Conservation (phyloP, 2,888 invertebrate species). For the Trypoxylon attenuatum region DNA sequence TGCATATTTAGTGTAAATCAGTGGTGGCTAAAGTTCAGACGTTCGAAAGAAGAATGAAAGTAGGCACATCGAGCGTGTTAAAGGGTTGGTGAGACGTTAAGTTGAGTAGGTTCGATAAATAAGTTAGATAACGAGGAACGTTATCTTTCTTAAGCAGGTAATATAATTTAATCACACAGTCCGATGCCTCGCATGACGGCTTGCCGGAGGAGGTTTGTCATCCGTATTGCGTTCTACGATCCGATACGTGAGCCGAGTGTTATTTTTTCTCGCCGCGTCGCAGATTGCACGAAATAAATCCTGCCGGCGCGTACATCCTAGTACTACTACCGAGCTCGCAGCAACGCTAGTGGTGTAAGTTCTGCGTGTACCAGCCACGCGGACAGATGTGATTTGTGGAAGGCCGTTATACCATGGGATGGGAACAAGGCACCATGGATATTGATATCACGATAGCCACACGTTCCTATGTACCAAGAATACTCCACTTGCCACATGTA, state of each 20-base stretch:
- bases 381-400: slow-evolving; percentile 48
- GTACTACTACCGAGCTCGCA: no score
- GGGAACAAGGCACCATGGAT: slow-evolving; percentile 38
- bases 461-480: no score
- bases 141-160: slow-evolving; percentile 54
- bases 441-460: slow-evolving; percentile 41
- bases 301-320: slow-evolving; percentile 29
- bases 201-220: slow-evolving; percentile 46
- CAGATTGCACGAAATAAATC: slow-evolving; percentile 55
- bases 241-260: slow-evolving; percentile 18
- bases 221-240: slow-evolving; percentile 14
- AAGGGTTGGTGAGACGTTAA: slow-evolving; percentile 11
- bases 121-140: slow-evolving; percentile 46
- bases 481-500: no score
- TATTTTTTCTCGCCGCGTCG: slow-evolving; percentile 26
- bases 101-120: slow-evolving; percentile 37
- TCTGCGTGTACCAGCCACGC: slow-evolving; percentile 22
- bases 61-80: slow-evolving; percentile 12
- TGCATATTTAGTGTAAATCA: slow-evolving; percentile 43
- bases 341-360: slow-evolving; percentile 34
- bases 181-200: slow-evolving; percentile 48
- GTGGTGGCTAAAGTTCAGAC: slow-evolving; percentile 2
- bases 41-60: slow-evolving; percentile 3
- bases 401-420: slow-evolving; percentile 36
- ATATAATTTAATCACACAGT: slow-evolving; percentile 54